phyloP scores from a whole-genome alignment of 2,113 vertebrate species.

The Paralichthys olivaceus region DNA sequence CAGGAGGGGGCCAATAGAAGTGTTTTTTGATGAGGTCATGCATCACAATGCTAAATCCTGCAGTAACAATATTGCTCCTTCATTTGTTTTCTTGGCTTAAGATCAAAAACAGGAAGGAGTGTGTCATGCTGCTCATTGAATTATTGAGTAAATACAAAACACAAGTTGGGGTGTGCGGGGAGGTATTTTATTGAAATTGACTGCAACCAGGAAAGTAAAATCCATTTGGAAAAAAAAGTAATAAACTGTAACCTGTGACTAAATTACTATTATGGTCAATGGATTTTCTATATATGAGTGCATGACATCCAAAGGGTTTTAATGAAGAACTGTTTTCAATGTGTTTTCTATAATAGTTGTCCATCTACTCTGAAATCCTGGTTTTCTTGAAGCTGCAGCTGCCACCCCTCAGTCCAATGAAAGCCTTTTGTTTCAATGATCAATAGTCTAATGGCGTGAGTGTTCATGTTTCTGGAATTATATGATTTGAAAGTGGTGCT shows the following conservation, averaged over 20 bases:
- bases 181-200: constrained; percentile 8
- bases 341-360: no score
- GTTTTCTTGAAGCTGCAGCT: no score
- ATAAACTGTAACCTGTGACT: no score
- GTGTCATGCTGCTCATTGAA: constrained; percentile 9
- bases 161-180: neutral
- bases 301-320: neutral
- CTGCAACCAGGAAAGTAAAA: neutral
- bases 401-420: no score
- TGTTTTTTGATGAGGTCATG: constrained; percentile 22
- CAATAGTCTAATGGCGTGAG: no score
- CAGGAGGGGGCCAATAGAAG: constrained; percentile 26
- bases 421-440: no score
- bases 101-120: constrained; percentile 21
- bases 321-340: neutral
- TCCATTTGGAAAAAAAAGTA: neutral
- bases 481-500: neutral
- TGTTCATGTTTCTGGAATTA: neutral
- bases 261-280: neutral
- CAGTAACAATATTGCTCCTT: constrained; percentile 33
- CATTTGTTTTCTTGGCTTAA: constrained; percentile 25
- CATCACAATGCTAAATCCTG: constrained; percentile 36
- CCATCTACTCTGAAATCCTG: no score
- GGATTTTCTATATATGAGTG: neutral
- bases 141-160: constrained; percentile 21